Base-by-base conservation (phyloP, 2,797 vertebrate genomes). In the Carduelis carduelis region DNA sequence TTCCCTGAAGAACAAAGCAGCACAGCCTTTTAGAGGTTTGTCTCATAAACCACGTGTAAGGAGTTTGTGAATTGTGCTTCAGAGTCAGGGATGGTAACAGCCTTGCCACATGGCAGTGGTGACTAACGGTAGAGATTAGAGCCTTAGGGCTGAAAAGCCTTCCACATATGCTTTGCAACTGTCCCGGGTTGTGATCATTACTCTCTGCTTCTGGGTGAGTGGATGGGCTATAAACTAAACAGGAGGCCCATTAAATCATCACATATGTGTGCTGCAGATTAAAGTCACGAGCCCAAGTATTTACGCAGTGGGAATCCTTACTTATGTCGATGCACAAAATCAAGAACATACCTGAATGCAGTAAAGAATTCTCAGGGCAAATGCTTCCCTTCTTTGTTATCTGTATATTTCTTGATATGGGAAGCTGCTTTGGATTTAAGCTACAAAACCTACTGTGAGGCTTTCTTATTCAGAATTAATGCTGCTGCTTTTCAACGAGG, bases 141-240 rank as follows among this genome's bases (percentile, higher is more conserved):
- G 69, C 76, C 82, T 71, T 39, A 72, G 93, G 83, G 74, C 56
- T 83, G 56, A 87, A 93, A 94, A 92, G 52, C 44, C 47, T 80
- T 89, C 74, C 52, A 60, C 86, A 92, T 90, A 56, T 90, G 94
- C 64, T 96, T 63, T 90, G 49, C 93, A 87, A 92, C 46, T 87
- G 66, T 70, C 55, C 28, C 0, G 1, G 32, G 44, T 28, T 90
- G 78, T 63, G 63, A 77, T 92, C 61, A 64, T 77, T 90, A 60
- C 41, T 81, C 64, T 64, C 35, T 74, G 78, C 83, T 92, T 74
- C 87, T 94, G 70, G 32, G 23, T 44, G 28, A 76, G 39, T 37
- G 44, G 52, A 76, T 80, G 57, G 71, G 71, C 71, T 87, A 50
- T 92, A 94, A 96, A 89, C 71, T 57, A 90, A 95, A 93, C 44